Evolutionary conservation across 2,888 invertebrate species (phyloP), one percentile per base, ranked within the genome.

Genomic region (Euzophera pinguis): DNA sequence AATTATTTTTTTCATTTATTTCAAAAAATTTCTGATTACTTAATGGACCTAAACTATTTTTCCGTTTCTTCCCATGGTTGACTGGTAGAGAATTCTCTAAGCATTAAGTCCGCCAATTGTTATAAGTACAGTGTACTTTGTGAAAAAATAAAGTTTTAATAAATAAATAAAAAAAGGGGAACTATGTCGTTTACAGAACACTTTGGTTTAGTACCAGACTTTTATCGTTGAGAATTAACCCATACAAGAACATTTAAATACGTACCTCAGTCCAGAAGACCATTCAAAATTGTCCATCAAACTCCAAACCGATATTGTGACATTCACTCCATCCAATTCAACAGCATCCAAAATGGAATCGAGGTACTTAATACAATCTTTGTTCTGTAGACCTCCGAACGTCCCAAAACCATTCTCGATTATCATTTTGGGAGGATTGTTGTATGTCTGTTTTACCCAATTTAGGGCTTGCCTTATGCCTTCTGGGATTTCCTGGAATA

Each of bases 331-430:
- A 45, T 86, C 85, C 12, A 61, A 10, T 45, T 77, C 71, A 4
- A 81, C 66, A 0, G 84, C 82, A 35, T 81, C 78, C 10, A 81
- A 48, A 1, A 83, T 64, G 0, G 79, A 73, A 3, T 67, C 71
- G 39, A 76, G 75, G 62, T 85, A 91, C 0, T 73, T 57, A 0
- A 90, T 67, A n/a, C 92, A 73, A 1, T 80, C 82, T 4, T 74
- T 64, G 35, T 91, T 81, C n/a, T 82, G 39, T 3, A 69, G 17
- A 7, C 77, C 80, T 0, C 75, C 77, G 1, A 64, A 69, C 17
- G 90, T 91, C 0, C 91, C 87, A 69, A 85, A 92, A 1, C 93
- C 93, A 62, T 93, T 93, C 65, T 93, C 93, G 0, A 91, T 91
- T 29, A 93, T 89, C 59, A 91, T 73, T 6, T 93, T 84, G 45